phyloP scores from a whole-genome alignment of 1,140 invertebrate species.

The Drosophila punjabiensis region DNA sequence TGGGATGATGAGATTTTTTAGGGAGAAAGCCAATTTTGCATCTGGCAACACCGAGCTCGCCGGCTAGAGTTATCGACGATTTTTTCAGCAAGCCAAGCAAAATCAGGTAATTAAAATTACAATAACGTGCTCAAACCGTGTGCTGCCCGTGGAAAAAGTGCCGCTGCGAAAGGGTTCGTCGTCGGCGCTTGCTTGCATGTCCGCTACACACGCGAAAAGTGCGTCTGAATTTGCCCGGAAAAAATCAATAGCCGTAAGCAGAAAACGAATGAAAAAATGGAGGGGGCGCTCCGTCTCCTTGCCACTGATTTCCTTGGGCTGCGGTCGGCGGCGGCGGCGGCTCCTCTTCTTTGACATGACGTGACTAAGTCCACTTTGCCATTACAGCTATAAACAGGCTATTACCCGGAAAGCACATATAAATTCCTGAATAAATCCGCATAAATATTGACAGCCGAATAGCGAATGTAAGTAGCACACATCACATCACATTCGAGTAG shows the following conservation, averaged over 20 bases:
- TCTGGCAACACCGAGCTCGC: constrained; percentile 19
- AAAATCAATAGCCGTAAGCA: constrained; percentile 66
- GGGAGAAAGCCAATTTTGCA: too few species aligned
- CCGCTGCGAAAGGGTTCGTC: not conserved
- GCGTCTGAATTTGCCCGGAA: constrained; percentile 49
- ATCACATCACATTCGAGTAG: constrained; percentile 13
- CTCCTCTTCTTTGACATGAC: constrained; percentile 54
- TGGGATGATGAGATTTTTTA: too few species aligned
- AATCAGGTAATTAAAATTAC: constrained; percentile 56
- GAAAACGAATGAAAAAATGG: constrained; percentile 44
- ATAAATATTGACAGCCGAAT: constrained; percentile 58
- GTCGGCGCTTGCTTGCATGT: constrained; percentile 36
- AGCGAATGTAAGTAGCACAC: constrained; percentile 69
- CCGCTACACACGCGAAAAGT: constrained; percentile 56
- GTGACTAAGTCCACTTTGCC: constrained; percentile 77
- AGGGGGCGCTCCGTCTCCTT: constrained; percentile 29
- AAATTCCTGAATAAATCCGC: constrained; percentile 55
- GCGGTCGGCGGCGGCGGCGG: constrained; percentile 27
- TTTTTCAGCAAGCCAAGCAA: constrained; percentile 43
- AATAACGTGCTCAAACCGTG: constrained; percentile 29
- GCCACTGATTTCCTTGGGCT: constrained; percentile 3
- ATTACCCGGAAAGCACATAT: constrained; percentile 76
- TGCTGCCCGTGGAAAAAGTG: not conserved
- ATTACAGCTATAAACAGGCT: constrained; percentile 74
- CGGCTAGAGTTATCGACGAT: constrained; percentile 56